Evolutionary conservation across 2,888 invertebrate species (phyloP).

Genomic region (Monoplex corrugatus): DNA sequence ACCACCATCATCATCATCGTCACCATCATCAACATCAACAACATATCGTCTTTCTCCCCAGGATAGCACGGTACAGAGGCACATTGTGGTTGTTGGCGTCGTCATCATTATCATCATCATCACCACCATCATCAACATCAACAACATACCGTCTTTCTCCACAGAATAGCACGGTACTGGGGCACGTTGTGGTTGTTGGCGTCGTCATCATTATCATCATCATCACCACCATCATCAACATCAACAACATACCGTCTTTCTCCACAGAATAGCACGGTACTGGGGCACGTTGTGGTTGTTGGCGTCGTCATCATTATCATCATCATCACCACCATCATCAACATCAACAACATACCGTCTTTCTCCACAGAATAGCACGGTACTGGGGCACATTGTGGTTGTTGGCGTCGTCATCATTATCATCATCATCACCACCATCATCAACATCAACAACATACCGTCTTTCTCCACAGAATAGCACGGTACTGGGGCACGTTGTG

Average conservation of each 20-base stretch:
- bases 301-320: no score
- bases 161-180: constrained; percentile 92
- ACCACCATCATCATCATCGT: no score
- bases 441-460: constrained; percentile 88
- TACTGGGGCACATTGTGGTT: constrained; percentile 90
- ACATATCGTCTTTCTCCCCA: constrained; percentile 92
- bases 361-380: constrained; percentile 92
- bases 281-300: constrained; percentile 90
- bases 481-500: constrained; percentile 90
- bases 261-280: constrained; percentile 92
- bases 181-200: constrained; percentile 89
- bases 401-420: constrained; percentile 90
- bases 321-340: no score
- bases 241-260: constrained; percentile 89
- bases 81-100: constrained; percentile 90
- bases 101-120: no score
- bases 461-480: constrained; percentile 93
- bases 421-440: no score
- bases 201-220: no score
- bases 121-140: no score
- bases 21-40: no score
- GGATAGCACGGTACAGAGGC: constrained; percentile 91
- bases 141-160: constrained; percentile 90
- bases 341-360: constrained; percentile 89
- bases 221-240: no score